Percentiles rank a stretch among this genome's conserved stretches.
These are phyloP conservation scores for Drosophila bunnanda DNA, from an alignment of 2,888 invertebrate genomes.

Conservation along the genomic window DNA sequence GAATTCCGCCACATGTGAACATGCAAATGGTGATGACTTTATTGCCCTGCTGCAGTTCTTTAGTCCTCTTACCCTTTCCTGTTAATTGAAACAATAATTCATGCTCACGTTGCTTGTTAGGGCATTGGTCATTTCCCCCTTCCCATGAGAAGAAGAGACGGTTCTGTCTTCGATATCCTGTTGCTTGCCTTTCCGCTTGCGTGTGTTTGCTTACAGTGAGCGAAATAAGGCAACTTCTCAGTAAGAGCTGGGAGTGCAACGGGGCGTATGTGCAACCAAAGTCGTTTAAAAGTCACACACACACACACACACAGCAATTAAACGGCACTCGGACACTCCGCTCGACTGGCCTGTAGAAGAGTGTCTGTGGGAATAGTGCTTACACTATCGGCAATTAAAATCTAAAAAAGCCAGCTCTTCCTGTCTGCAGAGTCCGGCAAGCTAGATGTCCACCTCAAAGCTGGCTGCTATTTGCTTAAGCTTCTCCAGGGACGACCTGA, in stretches of 20 bases:
- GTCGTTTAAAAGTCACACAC: slow-evolving; percentile 66
- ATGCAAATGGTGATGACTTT: slow-evolving; percentile 24
- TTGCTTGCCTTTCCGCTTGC: slow-evolving; percentile 26
- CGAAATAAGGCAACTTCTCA: slow-evolving; percentile 15
- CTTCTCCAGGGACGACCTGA: slow-evolving; percentile 25
- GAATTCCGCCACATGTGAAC: slow-evolving; percentile 6
- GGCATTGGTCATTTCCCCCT: slow-evolving; percentile 33
- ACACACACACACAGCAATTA: slow-evolving; percentile 71
- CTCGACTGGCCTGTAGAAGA: slow-evolving; percentile 25
- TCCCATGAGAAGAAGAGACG: slow-evolving; percentile 1
- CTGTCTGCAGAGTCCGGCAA: slow-evolving; percentile 39
- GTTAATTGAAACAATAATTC: slow-evolving; percentile 41
- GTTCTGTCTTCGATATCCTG: slow-evolving; percentile 28
- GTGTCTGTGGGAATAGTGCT: slow-evolving; percentile 29
- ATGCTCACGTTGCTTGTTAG: slow-evolving; percentile 44
- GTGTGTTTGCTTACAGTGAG: slow-evolving; percentile 35
- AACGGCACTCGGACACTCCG: slow-evolving; percentile 57
- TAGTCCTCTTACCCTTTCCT: not conserved
- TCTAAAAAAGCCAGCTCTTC: slow-evolving; percentile 71
- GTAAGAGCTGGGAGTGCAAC: slow-evolving; percentile 36
- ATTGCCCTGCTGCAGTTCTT: slow-evolving; percentile 10
- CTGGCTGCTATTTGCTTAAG: slow-evolving; percentile 72
- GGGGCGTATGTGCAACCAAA: slow-evolving; percentile 65
- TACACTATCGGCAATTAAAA: slow-evolving; percentile 81
- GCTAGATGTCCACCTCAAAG: slow-evolving; percentile 20